Base-by-base conservation (phyloP, 2,797 vertebrate species). In the Microctenopoma lineatum region DNA sequence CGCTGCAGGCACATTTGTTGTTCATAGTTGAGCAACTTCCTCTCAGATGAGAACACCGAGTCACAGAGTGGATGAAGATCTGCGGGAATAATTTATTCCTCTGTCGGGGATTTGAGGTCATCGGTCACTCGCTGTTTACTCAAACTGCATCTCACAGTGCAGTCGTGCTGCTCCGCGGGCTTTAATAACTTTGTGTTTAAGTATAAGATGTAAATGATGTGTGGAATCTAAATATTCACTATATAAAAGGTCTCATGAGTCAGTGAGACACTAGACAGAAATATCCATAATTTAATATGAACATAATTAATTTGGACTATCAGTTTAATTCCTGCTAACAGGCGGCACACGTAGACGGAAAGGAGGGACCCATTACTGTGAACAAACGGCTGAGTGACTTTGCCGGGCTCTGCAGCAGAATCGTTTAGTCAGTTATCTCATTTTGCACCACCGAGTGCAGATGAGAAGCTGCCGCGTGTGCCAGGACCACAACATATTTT, bases 261-360 rank as follows among this genome's bases (percentile, higher is more conserved):
- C 11, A 48, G 26, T 5, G 21, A 55, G 50, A 14, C 3, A 4
- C 6, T 3, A 10, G 44, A 42, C 45, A 8, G 29, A 70, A 51
- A 59, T 44, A 41, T 46, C 15, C 48, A 39, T 70, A 70, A 67
- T 18, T 77, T 5, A 41, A 42, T 67, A 29, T 36, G 2, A 62
- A 38, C 5, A 21, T 61, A 54, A 86, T 76, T 75, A 13, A 70
- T 75, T 77, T 42, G 12, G 12, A 21, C 18, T 68, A 73, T 81
- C 67, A 63, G 59, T 36, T 59, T 50, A 32, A 54, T 67, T 55
- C 26, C 60, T 58, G 56, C 57, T 16, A 32, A 48, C 75, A 73
- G 51, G 48, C 58, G 5, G 32, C 5, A 7, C 50, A 45, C 1
- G 62, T 59, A 74, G 51, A 44, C 1, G 36, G 21, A 51, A 44